Base-by-base conservation (phyloP, 2,113 vertebrate genomes). In the Spea multiplicata region DNA sequence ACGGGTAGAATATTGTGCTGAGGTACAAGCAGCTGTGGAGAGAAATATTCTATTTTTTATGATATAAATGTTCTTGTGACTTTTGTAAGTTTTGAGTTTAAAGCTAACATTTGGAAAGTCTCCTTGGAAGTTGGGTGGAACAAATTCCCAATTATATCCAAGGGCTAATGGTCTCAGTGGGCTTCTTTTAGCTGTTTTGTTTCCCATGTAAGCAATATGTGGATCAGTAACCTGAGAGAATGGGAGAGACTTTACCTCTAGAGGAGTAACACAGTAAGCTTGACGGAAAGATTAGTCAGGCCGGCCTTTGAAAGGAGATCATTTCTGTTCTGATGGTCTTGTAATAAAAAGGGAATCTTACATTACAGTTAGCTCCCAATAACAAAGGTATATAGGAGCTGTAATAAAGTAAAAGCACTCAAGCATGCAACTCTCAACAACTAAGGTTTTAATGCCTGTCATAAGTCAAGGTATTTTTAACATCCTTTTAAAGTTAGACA, bases 141-240 rank as follows among this genome's bases (percentile, higher is more conserved):
- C 78, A 75, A 83, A 82, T 83, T 84, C 81, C 82, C 87, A 84
- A 73, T 84, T 83, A 69, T 86, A 86, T 83, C 84, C 83, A 70
- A 76, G 81, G 77, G 67, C 78, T 87, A 84, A 82, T 81, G 81
- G 78, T 83, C 82, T 86, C 84, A 85, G 83, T 82, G 84, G 81
- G 82, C 82, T 83, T 85, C 80, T 72, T 78, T 81, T 76, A 82
- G 80, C 81, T 81, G 76, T 83, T 81, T 66, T 81, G 45, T 74
- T 65, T 85, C 76, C 87, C 81, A 77, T 84, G 83, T 83, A 84
- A 85, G 83, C 87, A 87, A 84, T 83, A 84, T 80, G 87, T 79
- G 82, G 84, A 85, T 84, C 85, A 87, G 86, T 86, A 84, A 88
- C 86, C 85, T 87, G 85, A 87, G 86, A 83, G 83, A 85, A 86